Base-by-base conservation (phyloP, 2,113 vertebrate species). In the Caranx ignobilis region DNA sequence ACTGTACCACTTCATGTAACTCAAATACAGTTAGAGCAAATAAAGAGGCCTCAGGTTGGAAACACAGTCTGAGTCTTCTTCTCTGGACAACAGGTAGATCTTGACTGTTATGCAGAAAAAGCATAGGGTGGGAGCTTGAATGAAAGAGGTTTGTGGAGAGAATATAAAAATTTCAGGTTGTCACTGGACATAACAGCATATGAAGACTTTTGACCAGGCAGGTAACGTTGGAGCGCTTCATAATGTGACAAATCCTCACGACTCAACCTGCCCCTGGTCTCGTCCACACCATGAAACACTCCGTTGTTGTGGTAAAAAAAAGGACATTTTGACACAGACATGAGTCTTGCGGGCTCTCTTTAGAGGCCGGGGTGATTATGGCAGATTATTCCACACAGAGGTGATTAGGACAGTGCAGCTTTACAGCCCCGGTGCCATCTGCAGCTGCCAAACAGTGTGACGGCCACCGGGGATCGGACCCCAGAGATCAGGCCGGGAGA, bases 321-420 rank as follows among this genome's bases (percentile, higher is more conserved):
- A n/a, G 41, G 65, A 63, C n/a, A 3, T 61, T 39, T 71, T 50
- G 65, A 50, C 55, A n/a, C 19, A 39, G 37, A 9, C 41, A 0
- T 64, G 39, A 21, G 56, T 13, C 0, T 3, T 5, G 34, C 3
- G 0, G 1, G 48, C 31, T 11, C 18, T 60, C 66, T 60, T 43
- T 26, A 9, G 81, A 31, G 57, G 6, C 21, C 35, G 0, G 56
- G 55, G 60, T 77, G 67, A 79, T 81, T 35, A 64, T 45, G 15
- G 52, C 55, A 65, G 79, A 81, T 88, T 67, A 77, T 82, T 74
- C 61, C 64, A 81, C 80, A 35, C n/a, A 0, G 67, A 68, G 78
- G 77, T 59, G 81, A 85, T 18, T 65, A 82, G 76, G 66, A 82
- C n/a, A 9, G 32, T 31, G 68, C 26, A 32, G 55, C 50, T 77